A percentile compares a stretch with the other conserved stretches of the same genome.
These are phyloP conservation scores for Penaeus monodon DNA, from an alignment of 2,888 invertebrate genomes.

Conservation along the genomic window DNA sequence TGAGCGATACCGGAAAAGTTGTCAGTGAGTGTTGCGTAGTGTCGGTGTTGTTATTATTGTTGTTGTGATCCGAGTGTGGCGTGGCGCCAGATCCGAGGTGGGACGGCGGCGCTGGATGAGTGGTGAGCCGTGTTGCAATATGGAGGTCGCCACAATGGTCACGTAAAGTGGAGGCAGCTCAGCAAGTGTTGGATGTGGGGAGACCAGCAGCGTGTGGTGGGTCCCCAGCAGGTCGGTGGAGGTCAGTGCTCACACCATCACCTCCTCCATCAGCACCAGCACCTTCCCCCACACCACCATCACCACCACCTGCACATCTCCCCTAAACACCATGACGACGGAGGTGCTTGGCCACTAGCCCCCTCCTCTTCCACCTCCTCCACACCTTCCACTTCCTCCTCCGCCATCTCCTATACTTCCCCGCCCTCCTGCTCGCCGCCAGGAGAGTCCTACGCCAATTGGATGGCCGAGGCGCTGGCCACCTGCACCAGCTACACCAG, in stretches of 20 bases:
- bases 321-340: background rate
- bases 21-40: no score
- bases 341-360: constrained; percentile 25
- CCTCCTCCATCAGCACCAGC: constrained; percentile 2
- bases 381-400: background rate
- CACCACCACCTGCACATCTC: constrained; percentile 20
- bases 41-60: constrained; percentile 10
- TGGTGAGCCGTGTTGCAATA: constrained; percentile 4
- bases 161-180: constrained; percentile 8
- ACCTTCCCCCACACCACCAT: background rate
- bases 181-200: constrained; percentile 32
- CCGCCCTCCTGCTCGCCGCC: constrained; percentile 13
- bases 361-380: background rate
- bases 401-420: background rate
- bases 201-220: constrained; percentile 3
- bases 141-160: constrained; percentile 30
- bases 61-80: constrained; percentile 14
- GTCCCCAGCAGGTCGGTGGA: background rate
- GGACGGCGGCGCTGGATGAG: no score
- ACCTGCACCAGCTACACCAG: constrained; percentile 7
- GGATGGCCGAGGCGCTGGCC: constrained; percentile 39
- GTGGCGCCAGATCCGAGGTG: background rate
- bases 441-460: constrained; percentile 33
- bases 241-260: background rate
- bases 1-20: no score